These are phyloP conservation scores for Centropyge bicolor DNA, from an alignment of 2,797 vertebrate genomes.

Conservation along the genomic window DNA sequence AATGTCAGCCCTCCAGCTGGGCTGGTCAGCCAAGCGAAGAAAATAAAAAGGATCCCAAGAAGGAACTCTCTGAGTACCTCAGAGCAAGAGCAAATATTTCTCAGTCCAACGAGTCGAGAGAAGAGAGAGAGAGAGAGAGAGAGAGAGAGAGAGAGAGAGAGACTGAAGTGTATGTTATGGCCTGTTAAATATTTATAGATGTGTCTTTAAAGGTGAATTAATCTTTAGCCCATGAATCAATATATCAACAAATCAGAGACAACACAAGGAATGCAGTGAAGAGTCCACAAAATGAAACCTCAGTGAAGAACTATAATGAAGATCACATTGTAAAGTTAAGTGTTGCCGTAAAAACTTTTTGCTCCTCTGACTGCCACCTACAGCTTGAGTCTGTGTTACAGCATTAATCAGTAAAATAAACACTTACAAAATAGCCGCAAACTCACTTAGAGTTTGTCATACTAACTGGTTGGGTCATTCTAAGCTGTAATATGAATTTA, in stretches of 20 bases:
- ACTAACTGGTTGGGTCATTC: constrained; percentile 41
- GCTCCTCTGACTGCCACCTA: constrained; percentile 17
- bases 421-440: constrained; percentile 51
- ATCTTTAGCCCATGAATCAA: constrained; percentile 60
- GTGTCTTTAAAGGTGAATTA: constrained; percentile 62
- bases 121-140: constrained; percentile 11
- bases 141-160: constrained; percentile 13
- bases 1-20: constrained; percentile 50
- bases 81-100: constrained; percentile 61
- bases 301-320: constrained; percentile 49
- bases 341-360: constrained; percentile 38
- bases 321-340: constrained; percentile 45
- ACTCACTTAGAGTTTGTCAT: constrained; percentile 29
- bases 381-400: constrained; percentile 17
- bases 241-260: constrained; percentile 62
- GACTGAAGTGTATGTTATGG: constrained; percentile 57
- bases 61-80: constrained; percentile 53
- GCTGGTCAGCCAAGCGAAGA: constrained; percentile 50
- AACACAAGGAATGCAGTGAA: constrained; percentile 58
- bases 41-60: constrained; percentile 57
- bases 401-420: constrained; percentile 59
- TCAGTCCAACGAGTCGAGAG: constrained; percentile 60
- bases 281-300: constrained; percentile 53
- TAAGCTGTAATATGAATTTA: constrained; percentile 38
- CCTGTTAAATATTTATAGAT: constrained; percentile 75